Percentiles rank a stretch among this genome's conserved stretches.
Evolutionary conservation across 2,888 invertebrate species (phyloP).

Genomic region (Cryptosula pallasiana): DNA sequence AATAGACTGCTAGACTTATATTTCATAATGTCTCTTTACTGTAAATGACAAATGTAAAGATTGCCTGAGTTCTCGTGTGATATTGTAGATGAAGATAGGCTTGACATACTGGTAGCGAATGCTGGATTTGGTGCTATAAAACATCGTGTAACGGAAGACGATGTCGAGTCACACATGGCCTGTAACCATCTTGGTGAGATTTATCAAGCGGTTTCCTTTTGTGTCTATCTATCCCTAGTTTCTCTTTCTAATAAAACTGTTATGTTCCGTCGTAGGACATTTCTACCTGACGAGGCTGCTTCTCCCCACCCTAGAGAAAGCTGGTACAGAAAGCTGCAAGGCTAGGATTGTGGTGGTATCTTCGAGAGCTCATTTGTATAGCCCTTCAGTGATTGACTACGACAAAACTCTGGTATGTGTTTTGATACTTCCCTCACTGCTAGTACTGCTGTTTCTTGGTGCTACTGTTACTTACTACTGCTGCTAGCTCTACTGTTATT

Average conservation of each 20-base stretch:
- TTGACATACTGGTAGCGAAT: constrained; percentile 5
- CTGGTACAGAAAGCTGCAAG: not conserved
- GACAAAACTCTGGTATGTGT: not conserved
- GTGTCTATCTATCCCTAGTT: no score
- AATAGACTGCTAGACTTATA: no score
- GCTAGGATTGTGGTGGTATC: constrained; percentile 9
- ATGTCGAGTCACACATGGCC: not conserved
- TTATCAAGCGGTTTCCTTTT: no score
- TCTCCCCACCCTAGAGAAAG: not conserved
- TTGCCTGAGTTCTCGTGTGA: not conserved
- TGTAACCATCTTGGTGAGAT: constrained; percentile 16
- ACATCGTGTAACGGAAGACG: not conserved
- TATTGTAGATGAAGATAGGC: not conserved
- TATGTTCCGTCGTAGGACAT: no score
- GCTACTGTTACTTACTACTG: no score
- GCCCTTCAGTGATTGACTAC: not conserved
- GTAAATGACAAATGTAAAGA: no score
- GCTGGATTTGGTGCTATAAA: constrained; percentile 3
- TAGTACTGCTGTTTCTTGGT: no score
- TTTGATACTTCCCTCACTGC: no score
- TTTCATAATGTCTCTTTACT: no score
- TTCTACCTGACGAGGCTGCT: constrained; percentile 7
- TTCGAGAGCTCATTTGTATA: not conserved
- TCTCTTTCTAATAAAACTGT: no score
- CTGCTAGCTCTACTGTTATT: no score